Base-by-base conservation (phyloP, 2,888 invertebrate genomes). In the Tiliacea citrago region DNA sequence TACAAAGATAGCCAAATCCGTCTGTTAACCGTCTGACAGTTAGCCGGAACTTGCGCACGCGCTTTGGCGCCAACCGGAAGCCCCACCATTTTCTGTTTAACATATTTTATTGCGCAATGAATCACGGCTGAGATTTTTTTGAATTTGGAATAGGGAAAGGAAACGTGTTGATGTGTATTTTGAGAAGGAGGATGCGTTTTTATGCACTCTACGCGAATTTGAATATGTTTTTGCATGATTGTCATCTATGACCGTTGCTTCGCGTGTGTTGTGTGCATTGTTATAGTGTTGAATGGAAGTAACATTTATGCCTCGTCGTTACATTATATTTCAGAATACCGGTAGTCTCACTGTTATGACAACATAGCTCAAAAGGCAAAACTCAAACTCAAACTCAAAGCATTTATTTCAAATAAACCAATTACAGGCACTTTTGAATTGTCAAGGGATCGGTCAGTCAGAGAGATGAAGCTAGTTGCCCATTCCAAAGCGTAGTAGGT, bases 1-100 rank as follows among this genome's bases (percentile, higher is more conserved):
- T 85, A 83, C 75, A 75, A 68, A 68, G 70, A 84, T 72, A 79
- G 47, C 79, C 83, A 83, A 80, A 87, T 80, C 79, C 81, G 79
- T 81, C 55, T 55, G 77, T 74, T 49, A 73, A 78, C 73, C 68
- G 67, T 70, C 80, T 74, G 75, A 88, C 89, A 88, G 89, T 87
- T 87, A 87, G 53, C 78, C 89, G 90, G 90, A 90, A 87, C 83
- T 69, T 77, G 83, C 86, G 83, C 79, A 78, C 83, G 81, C 79
- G 88, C 90, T 90, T 91, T 86, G 78, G 92, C 87, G 92, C 93
- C 93, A 91, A 88, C 91, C 90, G 93, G 93, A 93, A 90, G 79
- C 73, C 73, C 68, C 49, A 86, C 89, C 91, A 92, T 92, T 84
- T 91, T 88, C 88, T 88, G 85, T 83, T 80, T 71, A 76, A 85